Conservation (phyloP, 2,797 vertebrate species). For the Echiichthys vipera region DNA sequence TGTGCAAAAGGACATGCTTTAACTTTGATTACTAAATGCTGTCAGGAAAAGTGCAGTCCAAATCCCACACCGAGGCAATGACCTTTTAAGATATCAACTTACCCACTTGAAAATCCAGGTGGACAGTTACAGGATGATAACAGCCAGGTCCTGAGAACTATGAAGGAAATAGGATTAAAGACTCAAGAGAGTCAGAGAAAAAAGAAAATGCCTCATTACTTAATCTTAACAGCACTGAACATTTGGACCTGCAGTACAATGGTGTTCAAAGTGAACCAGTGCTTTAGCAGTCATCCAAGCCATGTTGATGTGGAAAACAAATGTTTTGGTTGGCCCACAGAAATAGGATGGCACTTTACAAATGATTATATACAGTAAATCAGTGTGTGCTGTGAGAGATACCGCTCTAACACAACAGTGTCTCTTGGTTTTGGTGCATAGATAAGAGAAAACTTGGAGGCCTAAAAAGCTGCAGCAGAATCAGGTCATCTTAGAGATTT, state of each 20-base stretch:
- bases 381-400: not conserved
- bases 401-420: not conserved
- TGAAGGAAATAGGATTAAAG: not conserved
- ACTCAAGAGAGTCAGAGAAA: not conserved
- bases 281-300: not conserved
- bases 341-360: not conserved
- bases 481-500: constrained; percentile 51
- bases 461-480: constrained; percentile 36
- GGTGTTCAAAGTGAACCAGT: not conserved
- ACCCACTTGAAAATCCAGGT: not conserved
- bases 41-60: not conserved
- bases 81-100: not conserved
- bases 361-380: not conserved
- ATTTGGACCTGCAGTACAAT: not conserved
- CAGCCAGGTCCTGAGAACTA: not conserved
- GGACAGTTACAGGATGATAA: not conserved
- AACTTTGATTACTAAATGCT: not conserved
- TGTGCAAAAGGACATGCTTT: too few species aligned
- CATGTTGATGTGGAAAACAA: not conserved
- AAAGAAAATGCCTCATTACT: accelerated
- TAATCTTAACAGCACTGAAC: not conserved
- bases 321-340: not conserved
- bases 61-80: not conserved
- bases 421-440: not conserved
- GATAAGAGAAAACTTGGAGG: not conserved